Evolutionary conservation across 2,113 vertebrate genomes (phyloP).

Genomic region (Carassius carassius): DNA sequence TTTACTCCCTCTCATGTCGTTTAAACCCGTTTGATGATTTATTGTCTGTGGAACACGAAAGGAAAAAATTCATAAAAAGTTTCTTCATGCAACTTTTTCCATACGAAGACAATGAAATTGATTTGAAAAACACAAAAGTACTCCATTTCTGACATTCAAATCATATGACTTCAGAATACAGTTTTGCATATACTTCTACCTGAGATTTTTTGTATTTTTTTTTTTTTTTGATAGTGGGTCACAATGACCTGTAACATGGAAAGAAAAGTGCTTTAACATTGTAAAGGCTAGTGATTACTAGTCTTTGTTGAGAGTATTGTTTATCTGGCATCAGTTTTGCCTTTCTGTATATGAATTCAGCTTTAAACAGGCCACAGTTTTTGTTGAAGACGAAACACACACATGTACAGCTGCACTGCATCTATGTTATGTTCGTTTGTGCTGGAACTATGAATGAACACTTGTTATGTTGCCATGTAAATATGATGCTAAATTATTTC

Average conservation of each 20-base stretch:
- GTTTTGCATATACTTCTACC: not conserved
- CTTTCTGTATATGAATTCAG: not conserved
- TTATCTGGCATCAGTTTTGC: not conserved
- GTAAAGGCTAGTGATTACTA: not conserved
- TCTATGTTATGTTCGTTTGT: not conserved
- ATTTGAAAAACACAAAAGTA: no score
- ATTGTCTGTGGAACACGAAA: no score
- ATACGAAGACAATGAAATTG: not conserved
- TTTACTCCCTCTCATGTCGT: not conserved
- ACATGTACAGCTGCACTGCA: constrained; percentile 18
- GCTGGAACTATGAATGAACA: constrained; percentile 3
- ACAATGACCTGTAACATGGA: no score
- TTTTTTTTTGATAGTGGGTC: no score
- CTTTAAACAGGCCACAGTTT: not conserved
- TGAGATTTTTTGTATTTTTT: no score
- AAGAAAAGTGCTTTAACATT: no score
- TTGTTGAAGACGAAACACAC: not conserved
- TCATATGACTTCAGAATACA: not conserved
- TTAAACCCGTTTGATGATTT: not conserved
- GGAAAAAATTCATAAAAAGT: not conserved
- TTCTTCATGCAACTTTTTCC: not conserved
- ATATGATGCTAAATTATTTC: constrained; percentile 33
- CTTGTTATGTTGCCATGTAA: constrained; percentile 7
- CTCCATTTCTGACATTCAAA: no score
- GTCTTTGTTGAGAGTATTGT: not conserved